Conservation (phyloP, 1,140 invertebrate genomes). For the Onthophagus taurus region DNA sequence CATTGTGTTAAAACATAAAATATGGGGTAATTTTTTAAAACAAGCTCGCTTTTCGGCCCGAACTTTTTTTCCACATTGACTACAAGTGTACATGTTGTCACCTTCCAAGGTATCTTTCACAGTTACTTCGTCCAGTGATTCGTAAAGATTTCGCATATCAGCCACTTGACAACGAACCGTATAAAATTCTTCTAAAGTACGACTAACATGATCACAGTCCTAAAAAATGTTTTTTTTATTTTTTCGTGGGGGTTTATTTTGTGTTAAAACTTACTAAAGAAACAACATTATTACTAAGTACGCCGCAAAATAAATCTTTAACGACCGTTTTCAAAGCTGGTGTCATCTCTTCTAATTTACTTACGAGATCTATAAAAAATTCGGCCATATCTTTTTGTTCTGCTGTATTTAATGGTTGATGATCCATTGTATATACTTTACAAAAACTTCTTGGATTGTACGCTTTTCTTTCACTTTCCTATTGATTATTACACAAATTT, state of each 20-base stretch:
- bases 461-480: constrained; percentile 89
- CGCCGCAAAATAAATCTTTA: constrained; percentile 86
- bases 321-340: constrained; percentile 81
- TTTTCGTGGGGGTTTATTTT: too few relatives aligned
- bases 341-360: constrained; percentile 93
- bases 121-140: constrained; percentile 90
- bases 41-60: constrained; percentile 90
- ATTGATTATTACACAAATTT: too few relatives aligned
- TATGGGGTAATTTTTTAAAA: constrained; percentile 87
- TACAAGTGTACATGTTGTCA: constrained; percentile 96
- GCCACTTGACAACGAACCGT: constrained; percentile 92
- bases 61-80: constrained; percentile 89
- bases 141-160: constrained; percentile 91
- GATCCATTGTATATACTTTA: constrained; percentile 94
- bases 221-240: constrained; percentile 32
- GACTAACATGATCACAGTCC: constrained; percentile 90
- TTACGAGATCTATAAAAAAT: constrained; percentile 93
- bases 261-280: constrained; percentile 53
- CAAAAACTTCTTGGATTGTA: constrained; percentile 93
- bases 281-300: constrained; percentile 89
- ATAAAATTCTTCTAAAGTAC: constrained; percentile 92
- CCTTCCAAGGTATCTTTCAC: constrained; percentile 94
- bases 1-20: constrained; percentile 95
- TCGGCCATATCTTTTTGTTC: constrained; percentile 98
- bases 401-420: constrained; percentile 88